These are phyloP conservation scores for Mixornis gularis DNA, from an alignment of 2,113 vertebrate genomes.

Conservation along the genomic window DNA sequence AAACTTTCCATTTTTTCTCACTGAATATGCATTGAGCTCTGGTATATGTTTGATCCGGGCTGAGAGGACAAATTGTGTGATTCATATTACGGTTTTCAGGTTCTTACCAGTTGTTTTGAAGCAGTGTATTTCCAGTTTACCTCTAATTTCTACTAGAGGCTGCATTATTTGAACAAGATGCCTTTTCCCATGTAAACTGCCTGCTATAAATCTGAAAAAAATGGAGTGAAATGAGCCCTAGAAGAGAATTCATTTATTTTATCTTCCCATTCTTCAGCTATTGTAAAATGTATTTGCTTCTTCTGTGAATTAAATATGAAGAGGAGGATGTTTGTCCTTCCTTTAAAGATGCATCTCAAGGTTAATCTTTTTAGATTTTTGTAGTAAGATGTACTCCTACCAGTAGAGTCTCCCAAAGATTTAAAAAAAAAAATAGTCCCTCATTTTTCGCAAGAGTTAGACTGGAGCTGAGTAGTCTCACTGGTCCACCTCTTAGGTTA, in stretches of 20 bases:
- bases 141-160: background rate
- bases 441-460: background rate
- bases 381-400: background rate
- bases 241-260: background rate
- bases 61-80: background rate
- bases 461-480: background rate
- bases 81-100: background rate
- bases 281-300: background rate
- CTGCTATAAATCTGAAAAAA: background rate
- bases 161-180: background rate
- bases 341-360: background rate
- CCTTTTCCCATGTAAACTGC: background rate
- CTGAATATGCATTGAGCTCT: background rate
- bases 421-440: background rate
- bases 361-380: background rate
- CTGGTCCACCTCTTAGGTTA: background rate
- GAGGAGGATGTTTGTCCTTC: background rate
- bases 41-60: fast-evolving
- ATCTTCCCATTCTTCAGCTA: background rate
- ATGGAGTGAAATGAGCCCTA: background rate
- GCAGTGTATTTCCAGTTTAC: background rate
- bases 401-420: background rate
- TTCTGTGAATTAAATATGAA: background rate
- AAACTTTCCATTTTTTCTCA: background rate
- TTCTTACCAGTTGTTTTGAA: background rate